Conservation (phyloP, 2,113 vertebrate genomes). For the Pantherophis guttatus region DNA sequence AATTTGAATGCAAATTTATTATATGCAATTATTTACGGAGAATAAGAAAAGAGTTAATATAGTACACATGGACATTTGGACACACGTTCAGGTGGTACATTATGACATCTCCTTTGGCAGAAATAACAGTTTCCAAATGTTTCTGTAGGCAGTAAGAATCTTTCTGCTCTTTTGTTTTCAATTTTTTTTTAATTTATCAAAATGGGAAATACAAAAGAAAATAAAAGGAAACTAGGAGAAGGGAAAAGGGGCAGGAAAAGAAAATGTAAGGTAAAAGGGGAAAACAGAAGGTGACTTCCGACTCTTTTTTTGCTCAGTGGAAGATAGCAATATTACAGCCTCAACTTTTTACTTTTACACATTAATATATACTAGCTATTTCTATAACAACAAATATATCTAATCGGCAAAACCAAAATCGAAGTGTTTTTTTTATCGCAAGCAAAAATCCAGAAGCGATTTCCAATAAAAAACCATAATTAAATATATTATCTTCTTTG, state of each 20-base stretch:
- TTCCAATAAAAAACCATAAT: not conserved
- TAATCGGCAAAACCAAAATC: not conserved
- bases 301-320: too few relatives aligned
- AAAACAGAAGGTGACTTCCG: not conserved
- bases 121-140: too few relatives aligned
- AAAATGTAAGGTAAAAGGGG: not conserved
- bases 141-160: too few relatives aligned
- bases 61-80: too few relatives aligned
- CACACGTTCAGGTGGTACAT: too few relatives aligned
- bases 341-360: too few relatives aligned
- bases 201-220: not conserved
- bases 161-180: too few relatives aligned
- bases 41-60: too few relatives aligned
- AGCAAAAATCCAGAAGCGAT: not conserved
- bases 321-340: too few relatives aligned
- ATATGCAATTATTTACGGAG: not conserved
- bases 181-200: not conserved
- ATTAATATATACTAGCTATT: too few relatives aligned
- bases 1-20: not conserved
- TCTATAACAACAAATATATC: not conserved
- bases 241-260: not conserved
- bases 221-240: not conserved
- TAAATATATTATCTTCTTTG: not conserved
- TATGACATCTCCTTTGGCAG: too few relatives aligned
- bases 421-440: not conserved